A percentile compares a stretch with the other conserved stretches of the same genome.
Conservation (phyloP, 2,113 vertebrate species). For the Pelobates fuscus region DNA sequence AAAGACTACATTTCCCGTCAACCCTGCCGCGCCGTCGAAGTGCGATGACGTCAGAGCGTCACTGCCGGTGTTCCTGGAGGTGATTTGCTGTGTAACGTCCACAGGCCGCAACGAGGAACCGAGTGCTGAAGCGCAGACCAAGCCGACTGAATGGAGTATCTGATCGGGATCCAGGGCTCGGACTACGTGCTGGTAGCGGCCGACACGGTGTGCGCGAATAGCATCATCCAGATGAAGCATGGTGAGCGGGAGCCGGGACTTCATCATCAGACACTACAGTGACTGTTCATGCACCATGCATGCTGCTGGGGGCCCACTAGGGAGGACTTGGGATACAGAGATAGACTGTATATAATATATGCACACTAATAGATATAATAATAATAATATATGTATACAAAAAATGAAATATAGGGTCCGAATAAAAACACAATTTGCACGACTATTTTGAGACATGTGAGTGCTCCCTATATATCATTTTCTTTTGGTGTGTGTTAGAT, state of each 20-base stretch:
- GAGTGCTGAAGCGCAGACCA: neutral
- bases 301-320: no score
- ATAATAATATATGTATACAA: no score
- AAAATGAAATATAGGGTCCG: no score
- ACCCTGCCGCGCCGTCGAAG: neutral
- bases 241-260: constrained; percentile 73
- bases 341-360: no score
- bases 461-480: no score
- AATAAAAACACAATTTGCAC: no score
- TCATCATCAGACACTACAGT: neutral
- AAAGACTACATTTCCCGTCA: constrained; percentile 34
- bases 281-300: no score
- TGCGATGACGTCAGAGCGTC: constrained; percentile 27
- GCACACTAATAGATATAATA: no score
- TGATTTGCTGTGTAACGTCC: constrained; percentile 59
- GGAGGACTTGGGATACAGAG: no score
- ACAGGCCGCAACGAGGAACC: neutral
- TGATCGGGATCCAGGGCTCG: constrained; percentile 89
- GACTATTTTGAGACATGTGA: no score
- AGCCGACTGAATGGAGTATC: constrained; percentile 81
- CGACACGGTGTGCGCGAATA: constrained; percentile 88
- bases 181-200: constrained; percentile 92
- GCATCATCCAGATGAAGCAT: constrained; percentile 95
- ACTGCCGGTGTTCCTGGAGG: neutral
- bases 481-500: no score